phyloP scores from a whole-genome alignment of 2,797 vertebrate species.

The Chiroxiphia lanceolata region DNA sequence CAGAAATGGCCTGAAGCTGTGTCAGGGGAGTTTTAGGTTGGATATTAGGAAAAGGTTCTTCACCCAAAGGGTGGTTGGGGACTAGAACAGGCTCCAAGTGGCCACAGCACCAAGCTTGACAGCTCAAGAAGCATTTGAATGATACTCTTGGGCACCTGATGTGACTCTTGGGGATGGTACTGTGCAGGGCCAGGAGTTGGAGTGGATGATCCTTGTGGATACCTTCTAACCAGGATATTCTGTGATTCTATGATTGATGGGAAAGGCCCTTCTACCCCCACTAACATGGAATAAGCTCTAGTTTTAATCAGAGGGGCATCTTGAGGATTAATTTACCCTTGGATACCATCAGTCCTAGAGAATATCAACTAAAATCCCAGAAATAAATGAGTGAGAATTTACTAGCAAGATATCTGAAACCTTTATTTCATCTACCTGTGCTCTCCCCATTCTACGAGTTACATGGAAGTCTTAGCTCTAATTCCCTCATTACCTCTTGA shows the following conservation, averaged over 20 bases:
- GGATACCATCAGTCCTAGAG: neutral
- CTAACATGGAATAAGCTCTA: neutral
- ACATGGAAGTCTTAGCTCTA: neutral
- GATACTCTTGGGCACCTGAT: neutral
- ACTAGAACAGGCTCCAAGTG: neutral
- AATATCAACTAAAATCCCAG: neutral
- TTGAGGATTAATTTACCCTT: neutral
- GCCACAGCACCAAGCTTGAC: neutral
- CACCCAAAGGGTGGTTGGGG: rapidly evolving
- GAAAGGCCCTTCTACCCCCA: neutral
- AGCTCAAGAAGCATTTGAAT: neutral
- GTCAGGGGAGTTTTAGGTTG: neutral
- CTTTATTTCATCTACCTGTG: neutral
- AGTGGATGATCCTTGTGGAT: rapidly evolving
- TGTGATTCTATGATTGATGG: neutral
- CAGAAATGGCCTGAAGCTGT: neutral
- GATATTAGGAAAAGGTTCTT: neutral
- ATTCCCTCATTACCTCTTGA: slow-evolving; percentile 18
- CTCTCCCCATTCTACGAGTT: neutral
- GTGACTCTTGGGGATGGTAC: neutral
- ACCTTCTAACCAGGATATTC: neutral
- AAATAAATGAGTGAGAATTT: neutral
- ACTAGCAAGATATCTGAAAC: neutral
- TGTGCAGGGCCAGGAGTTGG: neutral
- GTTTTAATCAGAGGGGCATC: neutral